phyloP scores from a whole-genome alignment of 2,888 invertebrate species.

The Amorpha juglandis region DNA sequence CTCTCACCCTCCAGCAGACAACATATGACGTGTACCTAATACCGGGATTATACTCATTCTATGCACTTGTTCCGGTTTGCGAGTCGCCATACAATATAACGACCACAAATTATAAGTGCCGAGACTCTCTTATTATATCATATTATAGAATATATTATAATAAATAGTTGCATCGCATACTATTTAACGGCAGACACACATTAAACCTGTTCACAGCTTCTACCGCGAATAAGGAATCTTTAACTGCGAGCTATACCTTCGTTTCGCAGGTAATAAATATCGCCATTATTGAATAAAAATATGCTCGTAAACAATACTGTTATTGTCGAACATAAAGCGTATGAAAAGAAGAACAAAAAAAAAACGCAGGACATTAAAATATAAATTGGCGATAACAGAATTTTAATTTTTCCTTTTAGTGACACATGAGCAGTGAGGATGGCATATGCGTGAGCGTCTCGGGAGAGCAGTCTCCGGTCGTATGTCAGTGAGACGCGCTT shows the following conservation, averaged over 20 bases:
- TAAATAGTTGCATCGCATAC: slow-evolving; percentile 21
- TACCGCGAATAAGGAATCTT: slow-evolving; percentile 50
- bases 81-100: slow-evolving; percentile 47
- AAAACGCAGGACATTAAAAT: slow-evolving; percentile 31
- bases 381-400: slow-evolving; percentile 13
- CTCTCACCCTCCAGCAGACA: slow-evolving; percentile 53
- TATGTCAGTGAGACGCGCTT: slow-evolving; percentile 18
- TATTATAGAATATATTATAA: slow-evolving; percentile 15
- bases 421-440: slow-evolving; percentile 31
- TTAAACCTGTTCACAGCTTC: slow-evolving; percentile 48
- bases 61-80: slow-evolving; percentile 52
- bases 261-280: slow-evolving; percentile 54
- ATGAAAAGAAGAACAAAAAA: slow-evolving; percentile 35
- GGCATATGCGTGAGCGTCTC: slow-evolving; percentile 44
- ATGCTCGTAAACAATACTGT: slow-evolving; percentile 51
- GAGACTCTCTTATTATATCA: too few species aligned
- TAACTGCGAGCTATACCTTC: slow-evolving; percentile 52
- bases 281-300: slow-evolving; percentile 56
- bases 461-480: slow-evolving; percentile 40
- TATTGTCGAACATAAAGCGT: slow-evolving; percentile 45
- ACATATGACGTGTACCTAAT: slow-evolving; percentile 73
- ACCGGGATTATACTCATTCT: slow-evolving; percentile 61
- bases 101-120: slow-evolving; percentile 32
- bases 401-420: slow-evolving; percentile 31
- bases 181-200: slow-evolving; percentile 38